A percentile compares a stretch with the other conserved stretches of the same genome.
These are phyloP conservation scores for Pogonomyrmex barbatus DNA, from an alignment of 1,140 invertebrate species.

Conservation along the genomic window DNA sequence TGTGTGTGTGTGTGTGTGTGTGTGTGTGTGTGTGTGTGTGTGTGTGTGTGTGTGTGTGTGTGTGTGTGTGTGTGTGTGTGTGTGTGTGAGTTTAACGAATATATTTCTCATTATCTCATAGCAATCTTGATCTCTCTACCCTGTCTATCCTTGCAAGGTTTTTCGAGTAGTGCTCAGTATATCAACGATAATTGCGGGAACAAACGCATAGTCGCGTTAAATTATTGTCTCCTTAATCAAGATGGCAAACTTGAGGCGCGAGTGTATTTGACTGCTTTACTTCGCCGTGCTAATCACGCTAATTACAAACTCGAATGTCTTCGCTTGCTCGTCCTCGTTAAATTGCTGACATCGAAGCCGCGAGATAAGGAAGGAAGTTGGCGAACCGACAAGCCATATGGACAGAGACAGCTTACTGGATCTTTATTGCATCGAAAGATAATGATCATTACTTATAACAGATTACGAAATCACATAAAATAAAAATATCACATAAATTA, in stretches of 20 bases:
- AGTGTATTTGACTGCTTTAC: constrained; percentile 62
- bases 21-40: neutral
- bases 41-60: neutral
- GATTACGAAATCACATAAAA: neutral
- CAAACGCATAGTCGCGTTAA: constrained; percentile 49
- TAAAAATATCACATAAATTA: neutral
- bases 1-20: neutral
- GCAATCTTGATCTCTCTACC: neutral
- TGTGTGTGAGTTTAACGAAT: neutral
- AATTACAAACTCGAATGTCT: constrained; percentile 62
- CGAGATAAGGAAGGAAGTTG: constrained; percentile 56
- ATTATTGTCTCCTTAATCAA: constrained; percentile 62
- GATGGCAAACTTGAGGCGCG: constrained; percentile 45
- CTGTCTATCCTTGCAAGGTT: neutral
- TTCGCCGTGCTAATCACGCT: constrained; percentile 43
- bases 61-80: neutral
- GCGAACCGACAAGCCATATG: neutral
- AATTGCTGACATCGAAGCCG: constrained; percentile 40
- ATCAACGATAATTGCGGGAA: constrained; percentile 45
- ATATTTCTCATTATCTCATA: neutral
- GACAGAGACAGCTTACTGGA: constrained; percentile 14
- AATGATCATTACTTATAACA: neutral
- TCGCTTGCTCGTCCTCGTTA: constrained; percentile 32
- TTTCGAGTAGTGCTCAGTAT: constrained; percentile 26
- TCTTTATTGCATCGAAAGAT: constrained; percentile 17